Percentiles rank a stretch among this genome's conserved stretches.
Evolutionary conservation across 1,140 invertebrate genomes (phyloP).

Genomic region (Halictus rubicundus): DNA sequence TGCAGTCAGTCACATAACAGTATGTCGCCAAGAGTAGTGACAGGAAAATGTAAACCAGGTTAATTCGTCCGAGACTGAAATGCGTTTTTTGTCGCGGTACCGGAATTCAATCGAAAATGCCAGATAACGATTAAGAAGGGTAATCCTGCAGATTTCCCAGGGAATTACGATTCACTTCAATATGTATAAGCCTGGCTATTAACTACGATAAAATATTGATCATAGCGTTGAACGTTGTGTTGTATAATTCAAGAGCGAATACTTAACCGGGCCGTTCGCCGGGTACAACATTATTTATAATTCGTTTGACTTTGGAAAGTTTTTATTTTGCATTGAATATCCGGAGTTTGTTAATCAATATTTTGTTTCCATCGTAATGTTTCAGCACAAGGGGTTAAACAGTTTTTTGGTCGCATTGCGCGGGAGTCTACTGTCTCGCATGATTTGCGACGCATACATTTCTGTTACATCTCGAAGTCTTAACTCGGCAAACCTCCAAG

Average conservation of each 20-base stretch:
- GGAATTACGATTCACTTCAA: slow-evolving; percentile 16
- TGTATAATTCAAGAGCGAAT: not conserved
- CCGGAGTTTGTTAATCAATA: no score
- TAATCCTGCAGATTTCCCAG: slow-evolving; percentile 16
- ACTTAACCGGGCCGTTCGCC: not conserved
- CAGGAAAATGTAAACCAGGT: no score
- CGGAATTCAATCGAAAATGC: slow-evolving; percentile 13
- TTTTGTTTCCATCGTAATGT: no score
- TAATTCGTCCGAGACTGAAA: no score
- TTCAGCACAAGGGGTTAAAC: no score
- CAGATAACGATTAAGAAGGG: slow-evolving; percentile 49
- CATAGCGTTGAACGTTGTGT: not conserved
- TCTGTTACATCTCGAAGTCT: not conserved
- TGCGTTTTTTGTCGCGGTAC: not conserved
- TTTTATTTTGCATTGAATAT: no score
- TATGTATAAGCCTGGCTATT: slow-evolving; percentile 15
- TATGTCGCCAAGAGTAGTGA: no score
- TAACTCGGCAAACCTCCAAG: not conserved
- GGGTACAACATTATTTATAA: not conserved
- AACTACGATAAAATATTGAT: slow-evolving; percentile 26
- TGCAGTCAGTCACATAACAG: no score
- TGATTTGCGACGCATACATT: no score
- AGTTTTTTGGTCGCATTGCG: no score
- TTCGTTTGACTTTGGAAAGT: no score
- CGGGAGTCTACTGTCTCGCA: no score